A percentile compares a stretch with the other conserved stretches of the same genome.
Conservation (phyloP, 2,797 vertebrate genomes). For the Distichodus sexfasciatus region DNA sequence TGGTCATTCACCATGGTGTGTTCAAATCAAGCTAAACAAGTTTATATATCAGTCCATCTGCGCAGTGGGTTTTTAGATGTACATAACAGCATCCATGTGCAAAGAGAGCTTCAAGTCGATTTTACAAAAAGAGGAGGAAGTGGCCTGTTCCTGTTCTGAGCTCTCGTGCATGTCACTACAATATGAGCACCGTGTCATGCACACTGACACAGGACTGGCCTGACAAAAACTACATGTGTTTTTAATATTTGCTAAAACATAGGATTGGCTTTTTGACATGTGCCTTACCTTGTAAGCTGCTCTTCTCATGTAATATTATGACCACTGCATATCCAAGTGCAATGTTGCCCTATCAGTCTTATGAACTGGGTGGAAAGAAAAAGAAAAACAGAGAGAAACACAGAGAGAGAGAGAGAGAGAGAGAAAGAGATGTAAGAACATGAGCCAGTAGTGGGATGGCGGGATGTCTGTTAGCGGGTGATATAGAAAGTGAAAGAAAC, state of each 20-base stretch:
- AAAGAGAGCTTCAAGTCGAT: neutral
- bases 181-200: neutral
- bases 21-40: slow-evolving; percentile 15
- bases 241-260: neutral
- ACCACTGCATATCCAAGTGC: slow-evolving; percentile 28
- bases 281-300: slow-evolving; percentile 35
- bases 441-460: slow-evolving; percentile 16
- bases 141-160: slow-evolving; percentile 35
- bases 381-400: neutral
- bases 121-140: slow-evolving; percentile 35
- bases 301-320: slow-evolving; percentile 4
- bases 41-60: neutral
- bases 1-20: slow-evolving; percentile 37
- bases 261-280: neutral
- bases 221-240: too few relatives aligned
- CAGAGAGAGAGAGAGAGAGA: neutral
- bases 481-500: slow-evolving; percentile 35
- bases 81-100: neutral
- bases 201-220: neutral
- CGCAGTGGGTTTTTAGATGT: neutral
- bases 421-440: slow-evolving; percentile 17
- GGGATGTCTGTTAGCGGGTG: slow-evolving; percentile 21
- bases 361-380: neutral
- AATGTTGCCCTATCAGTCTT: neutral
- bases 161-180: slow-evolving; percentile 1